Conservation (phyloP, 2,797 vertebrate species). For the Serranus cabrilla region DNA sequence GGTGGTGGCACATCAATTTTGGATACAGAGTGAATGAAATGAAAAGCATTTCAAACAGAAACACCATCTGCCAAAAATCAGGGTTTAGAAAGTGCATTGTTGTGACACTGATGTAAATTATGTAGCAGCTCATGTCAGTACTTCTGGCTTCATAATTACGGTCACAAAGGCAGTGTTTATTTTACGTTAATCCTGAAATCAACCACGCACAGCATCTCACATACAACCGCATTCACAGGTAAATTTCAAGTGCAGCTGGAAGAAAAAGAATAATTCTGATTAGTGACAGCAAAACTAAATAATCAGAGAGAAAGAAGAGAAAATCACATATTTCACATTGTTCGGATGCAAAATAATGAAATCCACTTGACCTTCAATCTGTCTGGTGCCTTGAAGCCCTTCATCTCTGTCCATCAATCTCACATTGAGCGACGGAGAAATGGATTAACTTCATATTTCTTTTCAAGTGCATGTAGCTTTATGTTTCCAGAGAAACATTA, state of each 20-base stretch:
- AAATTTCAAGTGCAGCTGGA: constrained; percentile 24
- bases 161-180: constrained; percentile 47
- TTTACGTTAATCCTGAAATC: constrained; percentile 44
- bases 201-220: constrained; percentile 21
- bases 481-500: constrained; percentile 28
- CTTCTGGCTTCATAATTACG: constrained; percentile 52
- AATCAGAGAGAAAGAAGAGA: constrained; percentile 46
- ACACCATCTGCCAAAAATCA: constrained; percentile 47
- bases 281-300: constrained; percentile 51
- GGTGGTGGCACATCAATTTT: constrained; percentile 44
- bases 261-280: constrained; percentile 16
- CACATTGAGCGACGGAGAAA: constrained; percentile 39
- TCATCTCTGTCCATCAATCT: constrained; percentile 63
- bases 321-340: constrained; percentile 41
- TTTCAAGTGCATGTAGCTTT: constrained; percentile 45
- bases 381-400: constrained; percentile 53
- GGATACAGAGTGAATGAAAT: constrained; percentile 35
- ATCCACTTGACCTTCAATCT: constrained; percentile 76
- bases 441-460: constrained; percentile 58
- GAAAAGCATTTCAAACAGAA: constrained; percentile 58
- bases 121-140: constrained; percentile 46
- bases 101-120: constrained; percentile 61
- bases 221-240: constrained; percentile 16
- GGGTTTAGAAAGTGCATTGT: constrained; percentile 46
- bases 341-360: constrained; percentile 62